Evolutionary conservation across 1,140 invertebrate species (phyloP).

Genomic region (Telenomus remus): DNA sequence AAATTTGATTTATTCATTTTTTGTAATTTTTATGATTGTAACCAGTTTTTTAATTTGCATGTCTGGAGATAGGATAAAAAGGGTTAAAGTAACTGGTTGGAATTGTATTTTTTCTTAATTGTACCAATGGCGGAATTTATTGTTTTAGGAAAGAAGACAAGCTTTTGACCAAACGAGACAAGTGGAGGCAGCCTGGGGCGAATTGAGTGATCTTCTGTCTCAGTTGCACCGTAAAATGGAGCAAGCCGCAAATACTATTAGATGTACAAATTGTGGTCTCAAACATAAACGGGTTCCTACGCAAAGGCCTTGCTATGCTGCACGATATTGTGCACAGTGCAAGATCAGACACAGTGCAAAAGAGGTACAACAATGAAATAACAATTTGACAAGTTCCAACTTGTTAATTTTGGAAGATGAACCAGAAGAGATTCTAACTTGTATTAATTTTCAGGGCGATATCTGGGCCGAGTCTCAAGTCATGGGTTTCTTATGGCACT

Average conservation of each 20-base stretch:
- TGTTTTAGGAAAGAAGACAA: conserved; percentile 85
- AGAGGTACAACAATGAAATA: conserved; percentile 79
- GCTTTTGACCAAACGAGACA: conserved; percentile 87
- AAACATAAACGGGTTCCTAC: conserved; percentile 90
- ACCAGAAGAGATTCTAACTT: neutral
- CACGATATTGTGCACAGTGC: conserved; percentile 91
- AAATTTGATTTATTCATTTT: too few species aligned
- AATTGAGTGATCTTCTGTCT: conserved; percentile 86
- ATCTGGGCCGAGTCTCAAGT: conserved; percentile 95
- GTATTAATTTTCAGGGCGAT: conserved; percentile 83
- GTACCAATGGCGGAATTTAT: too few species aligned
- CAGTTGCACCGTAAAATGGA: conserved; percentile 95
- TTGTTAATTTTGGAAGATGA: too few species aligned
- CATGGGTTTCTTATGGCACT: conserved; percentile 92
- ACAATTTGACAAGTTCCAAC: neutral
- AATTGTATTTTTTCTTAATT: too few species aligned
- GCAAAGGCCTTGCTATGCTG: conserved; percentile 90
- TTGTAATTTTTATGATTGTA: too few species aligned
- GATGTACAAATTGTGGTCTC: conserved; percentile 92
- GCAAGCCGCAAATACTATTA: conserved; percentile 91
- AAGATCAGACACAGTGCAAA: conserved; percentile 93
- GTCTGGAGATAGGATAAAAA: too few species aligned
- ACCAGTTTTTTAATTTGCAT: too few species aligned
- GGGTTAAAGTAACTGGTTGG: too few species aligned
- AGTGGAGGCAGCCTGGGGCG: conserved; percentile 88